Percentiles rank a stretch among this genome's conserved stretches.
Evolutionary conservation across 2,888 invertebrate genomes (phyloP).

Genomic region (Syritta pipiens): DNA sequence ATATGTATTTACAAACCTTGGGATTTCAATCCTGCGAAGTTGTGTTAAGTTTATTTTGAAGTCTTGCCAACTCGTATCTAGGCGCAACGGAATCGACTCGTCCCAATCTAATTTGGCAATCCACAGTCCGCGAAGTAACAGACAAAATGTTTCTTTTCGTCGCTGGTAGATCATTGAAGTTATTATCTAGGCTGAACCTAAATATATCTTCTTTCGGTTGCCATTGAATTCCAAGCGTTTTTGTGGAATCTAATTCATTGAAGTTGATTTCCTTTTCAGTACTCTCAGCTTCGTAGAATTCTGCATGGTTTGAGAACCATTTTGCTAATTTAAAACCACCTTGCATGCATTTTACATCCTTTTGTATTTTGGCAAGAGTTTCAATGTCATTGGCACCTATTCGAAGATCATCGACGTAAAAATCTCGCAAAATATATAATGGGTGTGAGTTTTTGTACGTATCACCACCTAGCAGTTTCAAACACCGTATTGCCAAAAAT

Average conservation of each 20-base stretch:
- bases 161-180: too few relatives aligned
- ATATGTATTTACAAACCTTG: slow-evolving; percentile 25
- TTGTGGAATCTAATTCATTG: too few relatives aligned
- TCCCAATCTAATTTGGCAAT: too few relatives aligned
- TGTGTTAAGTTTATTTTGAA: slow-evolving; percentile 20
- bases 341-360: not conserved
- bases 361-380: too few relatives aligned
- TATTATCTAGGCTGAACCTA: too few relatives aligned
- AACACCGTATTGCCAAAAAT: not conserved
- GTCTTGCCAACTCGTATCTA: slow-evolving; percentile 18
- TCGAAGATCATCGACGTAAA: not conserved
- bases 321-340: not conserved
- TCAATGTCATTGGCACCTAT: not conserved
- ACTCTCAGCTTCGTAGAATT: not conserved
- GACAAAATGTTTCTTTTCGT: too few relatives aligned
- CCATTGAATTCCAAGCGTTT: too few relatives aligned
- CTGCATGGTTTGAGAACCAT: too few relatives aligned
- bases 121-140: too few relatives aligned
- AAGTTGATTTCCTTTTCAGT: slow-evolving; percentile 7
- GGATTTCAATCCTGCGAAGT: slow-evolving; percentile 26
- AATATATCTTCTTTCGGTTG: too few relatives aligned
- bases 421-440: too few relatives aligned
- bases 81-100: slow-evolving; percentile 39
- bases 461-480: not conserved
- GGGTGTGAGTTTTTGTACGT: not conserved